These are phyloP conservation scores for Horisme vitalbata DNA, from an alignment of 2,888 invertebrate species.

Conservation along the genomic window DNA sequence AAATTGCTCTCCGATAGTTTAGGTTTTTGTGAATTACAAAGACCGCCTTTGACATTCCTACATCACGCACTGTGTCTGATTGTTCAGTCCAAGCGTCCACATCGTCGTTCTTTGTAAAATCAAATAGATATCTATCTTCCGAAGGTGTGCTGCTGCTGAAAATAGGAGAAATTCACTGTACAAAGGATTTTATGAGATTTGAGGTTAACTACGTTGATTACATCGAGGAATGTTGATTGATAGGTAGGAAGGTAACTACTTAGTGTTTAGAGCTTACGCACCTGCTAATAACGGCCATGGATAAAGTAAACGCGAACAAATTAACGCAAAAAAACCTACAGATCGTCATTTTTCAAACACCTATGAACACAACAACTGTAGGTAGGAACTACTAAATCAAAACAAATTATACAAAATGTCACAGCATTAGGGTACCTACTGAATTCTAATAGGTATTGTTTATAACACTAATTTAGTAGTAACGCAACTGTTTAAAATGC, in stretches of 20 bases:
- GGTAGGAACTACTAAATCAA: conserved; percentile 14
- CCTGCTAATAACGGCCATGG: conserved; percentile 23
- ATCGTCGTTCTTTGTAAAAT: conserved; percentile 80
- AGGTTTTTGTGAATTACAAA: conserved; percentile 83
- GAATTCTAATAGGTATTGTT: too few relatives aligned
- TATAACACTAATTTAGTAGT: too few relatives aligned
- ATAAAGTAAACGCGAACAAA: conserved; percentile 17
- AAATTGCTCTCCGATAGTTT: conserved; percentile 83
- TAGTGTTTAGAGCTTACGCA: conserved; percentile 1
- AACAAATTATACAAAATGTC: not conserved
- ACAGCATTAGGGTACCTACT: too few relatives aligned
- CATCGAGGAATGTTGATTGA: too few relatives aligned
- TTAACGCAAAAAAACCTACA: conserved; percentile 12
- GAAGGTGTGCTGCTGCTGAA: conserved; percentile 47
- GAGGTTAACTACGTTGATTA: too few relatives aligned
- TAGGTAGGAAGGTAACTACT: too few relatives aligned
- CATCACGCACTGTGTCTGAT: conserved; percentile 85
- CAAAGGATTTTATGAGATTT: too few relatives aligned
- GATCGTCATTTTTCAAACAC: too few relatives aligned
- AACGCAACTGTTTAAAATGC: not conserved
- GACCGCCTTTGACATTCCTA: conserved; percentile 86
- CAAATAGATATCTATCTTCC: conserved; percentile 73
- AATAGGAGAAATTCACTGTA: too few relatives aligned
- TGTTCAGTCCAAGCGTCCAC: conserved; percentile 84
- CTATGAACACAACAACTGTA: too few relatives aligned